These are phyloP conservation scores for Nymphicus hollandicus DNA, from an alignment of 2,113 vertebrate species.

Conservation along the genomic window DNA sequence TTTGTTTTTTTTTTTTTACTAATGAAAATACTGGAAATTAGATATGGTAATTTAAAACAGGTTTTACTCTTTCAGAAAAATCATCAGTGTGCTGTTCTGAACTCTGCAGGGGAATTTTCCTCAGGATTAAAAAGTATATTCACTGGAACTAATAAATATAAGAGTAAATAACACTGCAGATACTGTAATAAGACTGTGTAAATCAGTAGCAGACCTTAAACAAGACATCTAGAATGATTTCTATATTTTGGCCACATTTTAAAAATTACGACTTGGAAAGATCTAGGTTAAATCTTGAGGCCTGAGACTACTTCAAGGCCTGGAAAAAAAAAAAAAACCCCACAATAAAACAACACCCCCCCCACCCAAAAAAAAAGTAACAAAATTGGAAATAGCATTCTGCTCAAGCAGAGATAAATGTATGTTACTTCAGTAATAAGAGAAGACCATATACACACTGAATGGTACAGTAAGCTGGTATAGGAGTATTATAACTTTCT, in stretches of 20 bases:
- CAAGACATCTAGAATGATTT: neutral
- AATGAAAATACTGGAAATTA: neutral
- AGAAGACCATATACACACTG: neutral
- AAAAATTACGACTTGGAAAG: neutral
- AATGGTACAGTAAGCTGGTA: neutral
- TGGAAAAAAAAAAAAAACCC: rapidly evolving
- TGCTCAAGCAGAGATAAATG: neutral
- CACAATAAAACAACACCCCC: too few relatives aligned
- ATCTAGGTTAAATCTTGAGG: neutral
- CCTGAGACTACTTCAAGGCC: neutral
- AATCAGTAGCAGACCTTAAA: neutral
- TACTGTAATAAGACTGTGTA: neutral
- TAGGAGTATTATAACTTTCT: neutral
- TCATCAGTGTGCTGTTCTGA: neutral
- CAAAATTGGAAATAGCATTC: neutral
- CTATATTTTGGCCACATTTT: neutral
- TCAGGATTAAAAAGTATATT: neutral
- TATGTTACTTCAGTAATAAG: neutral
- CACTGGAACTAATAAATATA: neutral
- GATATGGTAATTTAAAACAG: neutral
- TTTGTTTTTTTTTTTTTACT: neutral
- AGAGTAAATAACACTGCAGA: neutral
- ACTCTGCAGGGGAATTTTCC: neutral
- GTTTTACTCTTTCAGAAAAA: neutral
- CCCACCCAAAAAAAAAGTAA: neutral